Evolutionary conservation across 1,140 invertebrate genomes (phyloP).

Genomic region (Caenorhabditis inopinata): DNA sequence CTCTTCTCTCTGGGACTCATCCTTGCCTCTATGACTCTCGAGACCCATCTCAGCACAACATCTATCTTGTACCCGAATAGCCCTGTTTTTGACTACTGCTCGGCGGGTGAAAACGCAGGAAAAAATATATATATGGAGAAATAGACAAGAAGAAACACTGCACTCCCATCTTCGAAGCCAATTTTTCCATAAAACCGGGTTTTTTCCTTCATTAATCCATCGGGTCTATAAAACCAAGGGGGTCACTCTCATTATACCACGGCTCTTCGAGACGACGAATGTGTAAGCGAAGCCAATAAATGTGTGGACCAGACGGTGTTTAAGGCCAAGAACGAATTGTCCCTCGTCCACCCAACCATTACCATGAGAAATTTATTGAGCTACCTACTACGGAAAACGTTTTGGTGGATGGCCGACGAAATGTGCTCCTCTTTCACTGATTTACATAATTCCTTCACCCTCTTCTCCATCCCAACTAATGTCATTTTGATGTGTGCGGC

Average conservation of each 20-base stretch:
- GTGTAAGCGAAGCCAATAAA: not conserved
- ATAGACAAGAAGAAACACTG: not conserved
- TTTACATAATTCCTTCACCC: slow-evolving; percentile 12
- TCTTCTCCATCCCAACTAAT: not conserved
- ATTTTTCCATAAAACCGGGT: not conserved
- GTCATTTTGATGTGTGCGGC: slow-evolving; percentile 8
- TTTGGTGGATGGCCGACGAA: too few species aligned
- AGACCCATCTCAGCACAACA: slow-evolving; percentile 21
- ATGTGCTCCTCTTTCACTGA: not conserved
- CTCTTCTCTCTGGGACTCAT: not conserved
- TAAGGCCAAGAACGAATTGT: not conserved
- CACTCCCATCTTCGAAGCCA: not conserved
- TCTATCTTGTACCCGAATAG: slow-evolving; percentile 15
- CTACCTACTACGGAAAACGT: too few species aligned
- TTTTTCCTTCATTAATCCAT: not conserved
- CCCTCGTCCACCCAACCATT: too few species aligned
- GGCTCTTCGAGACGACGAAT: not conserved
- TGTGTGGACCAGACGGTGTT: too few species aligned
- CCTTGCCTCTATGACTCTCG: not conserved
- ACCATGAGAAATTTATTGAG: too few species aligned
- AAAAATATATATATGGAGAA: not conserved
- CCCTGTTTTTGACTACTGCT: not conserved
- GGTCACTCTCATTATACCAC: not conserved
- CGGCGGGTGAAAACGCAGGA: not conserved
- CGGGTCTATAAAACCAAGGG: not conserved